Evolutionary conservation across 2,888 invertebrate species (phyloP).

Genomic region (Escarpia spicata): DNA sequence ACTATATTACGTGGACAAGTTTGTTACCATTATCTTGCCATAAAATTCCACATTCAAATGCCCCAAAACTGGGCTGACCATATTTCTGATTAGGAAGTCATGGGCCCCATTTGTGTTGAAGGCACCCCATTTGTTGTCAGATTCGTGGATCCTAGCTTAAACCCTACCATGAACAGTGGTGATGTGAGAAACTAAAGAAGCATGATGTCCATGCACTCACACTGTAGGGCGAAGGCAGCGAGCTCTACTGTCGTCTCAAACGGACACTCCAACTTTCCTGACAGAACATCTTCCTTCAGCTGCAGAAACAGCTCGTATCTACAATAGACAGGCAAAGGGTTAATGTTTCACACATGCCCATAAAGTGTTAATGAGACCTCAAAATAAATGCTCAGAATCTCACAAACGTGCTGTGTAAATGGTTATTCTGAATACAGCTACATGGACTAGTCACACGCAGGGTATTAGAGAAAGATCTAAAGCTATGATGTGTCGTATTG

Average conservation of each 20-base stretch:
- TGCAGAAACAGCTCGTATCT: constrained; percentile 97
- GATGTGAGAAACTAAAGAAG: too few species aligned
- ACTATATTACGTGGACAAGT: too few species aligned
- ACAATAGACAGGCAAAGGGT: constrained; percentile 26
- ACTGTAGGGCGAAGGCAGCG: constrained; percentile 91
- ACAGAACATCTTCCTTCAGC: constrained; percentile 92
- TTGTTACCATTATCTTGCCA: too few species aligned
- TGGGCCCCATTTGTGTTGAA: too few species aligned
- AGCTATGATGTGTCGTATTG: background rate
- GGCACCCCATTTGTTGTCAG: too few species aligned
- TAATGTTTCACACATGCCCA: background rate
- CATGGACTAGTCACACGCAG: background rate
- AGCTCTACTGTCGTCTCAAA: constrained; percentile 88
- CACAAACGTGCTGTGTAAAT: background rate
- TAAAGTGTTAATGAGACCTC: background rate
- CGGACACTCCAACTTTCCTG: constrained; percentile 89
- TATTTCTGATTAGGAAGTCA: too few species aligned
- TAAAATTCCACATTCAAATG: too few species aligned
- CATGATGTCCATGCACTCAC: constrained; percentile 69
- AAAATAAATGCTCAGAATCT: background rate
- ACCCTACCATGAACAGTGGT: too few species aligned
- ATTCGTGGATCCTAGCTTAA: too few species aligned
- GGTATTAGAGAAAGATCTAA: background rate
- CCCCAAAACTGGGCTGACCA: too few species aligned
- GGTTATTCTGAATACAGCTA: background rate